A percentile compares a stretch with the other conserved stretches of the same genome.
Evolutionary conservation across 2,888 invertebrate species (phyloP).

Genomic region (Cataglyphis altisquamis): DNA sequence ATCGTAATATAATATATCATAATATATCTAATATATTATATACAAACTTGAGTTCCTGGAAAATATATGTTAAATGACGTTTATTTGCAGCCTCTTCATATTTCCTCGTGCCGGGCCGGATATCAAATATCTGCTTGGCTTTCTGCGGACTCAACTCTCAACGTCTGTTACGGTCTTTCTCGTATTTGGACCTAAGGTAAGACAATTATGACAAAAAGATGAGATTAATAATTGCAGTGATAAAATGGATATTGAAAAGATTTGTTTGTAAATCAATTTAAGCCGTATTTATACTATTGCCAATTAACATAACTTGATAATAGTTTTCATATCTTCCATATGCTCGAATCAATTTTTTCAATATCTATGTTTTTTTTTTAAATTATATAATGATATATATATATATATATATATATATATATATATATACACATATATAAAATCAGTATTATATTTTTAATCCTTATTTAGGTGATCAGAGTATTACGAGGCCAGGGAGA

Average conservation of each 20-base stretch:
- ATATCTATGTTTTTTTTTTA: background rate
- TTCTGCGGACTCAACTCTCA: constrained; percentile 96
- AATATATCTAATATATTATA: constrained; percentile 10
- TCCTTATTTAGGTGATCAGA: constrained; percentile 89
- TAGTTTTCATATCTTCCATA: background rate
- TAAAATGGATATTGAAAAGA: background rate
- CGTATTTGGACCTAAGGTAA: constrained; percentile 95
- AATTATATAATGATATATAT: background rate
- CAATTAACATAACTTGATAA: background rate
- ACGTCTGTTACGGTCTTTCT: constrained; percentile 95
- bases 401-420: too few relatives aligned
- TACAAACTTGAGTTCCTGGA: background rate
- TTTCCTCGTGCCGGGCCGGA: constrained; percentile 96
- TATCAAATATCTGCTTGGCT: constrained; percentile 96
- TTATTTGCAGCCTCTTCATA: constrained; percentile 91
- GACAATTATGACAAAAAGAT: background rate
- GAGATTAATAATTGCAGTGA: background rate
- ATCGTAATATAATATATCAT: constrained; percentile 7
- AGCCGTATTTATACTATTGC: background rate
- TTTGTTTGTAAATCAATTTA: background rate
- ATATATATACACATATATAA: background rate
- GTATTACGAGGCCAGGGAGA: constrained; percentile 95
- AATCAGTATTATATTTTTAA: background rate
- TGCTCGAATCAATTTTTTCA: background rate
- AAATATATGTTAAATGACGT: constrained; percentile 1